Percentiles rank a stretch among this genome's conserved stretches.
Evolutionary conservation across 2,113 vertebrate genomes (phyloP).

Genomic region (Ailuropoda melanoleuca): DNA sequence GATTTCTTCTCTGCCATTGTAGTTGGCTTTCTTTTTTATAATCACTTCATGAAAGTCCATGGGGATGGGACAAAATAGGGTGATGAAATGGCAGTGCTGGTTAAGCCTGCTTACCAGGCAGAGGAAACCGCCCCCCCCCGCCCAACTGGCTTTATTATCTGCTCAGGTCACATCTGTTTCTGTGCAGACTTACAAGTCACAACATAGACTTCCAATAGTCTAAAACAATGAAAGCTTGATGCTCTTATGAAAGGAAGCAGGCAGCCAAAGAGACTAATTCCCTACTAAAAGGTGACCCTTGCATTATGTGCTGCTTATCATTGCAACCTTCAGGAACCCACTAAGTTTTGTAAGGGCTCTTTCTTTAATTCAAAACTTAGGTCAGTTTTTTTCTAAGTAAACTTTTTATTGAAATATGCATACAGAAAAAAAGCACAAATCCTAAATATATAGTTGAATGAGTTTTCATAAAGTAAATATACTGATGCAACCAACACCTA

Average conservation of each 20-base stretch:
- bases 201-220: not conserved
- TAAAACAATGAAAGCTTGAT: not conserved
- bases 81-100: not conserved
- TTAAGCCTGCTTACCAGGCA: not conserved
- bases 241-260: not conserved
- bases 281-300: not conserved
- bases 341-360: not conserved
- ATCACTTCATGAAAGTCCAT: not conserved
- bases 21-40: not conserved
- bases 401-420: not conserved
- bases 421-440: not conserved
- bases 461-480: constrained; percentile 33
- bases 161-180: not conserved
- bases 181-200: not conserved
- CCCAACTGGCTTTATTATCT: not conserved
- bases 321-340: not conserved
- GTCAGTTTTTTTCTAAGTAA: not conserved
- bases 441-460: not conserved
- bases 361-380: not conserved
- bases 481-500: not conserved
- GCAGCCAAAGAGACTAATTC: not conserved
- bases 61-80: not conserved
- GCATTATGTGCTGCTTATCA: not conserved
- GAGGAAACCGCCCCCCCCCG: no score
- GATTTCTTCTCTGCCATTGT: not conserved